These are phyloP conservation scores for Tenualosa ilisha DNA, from an alignment of 2,797 vertebrate species.

Conservation along the genomic window DNA sequence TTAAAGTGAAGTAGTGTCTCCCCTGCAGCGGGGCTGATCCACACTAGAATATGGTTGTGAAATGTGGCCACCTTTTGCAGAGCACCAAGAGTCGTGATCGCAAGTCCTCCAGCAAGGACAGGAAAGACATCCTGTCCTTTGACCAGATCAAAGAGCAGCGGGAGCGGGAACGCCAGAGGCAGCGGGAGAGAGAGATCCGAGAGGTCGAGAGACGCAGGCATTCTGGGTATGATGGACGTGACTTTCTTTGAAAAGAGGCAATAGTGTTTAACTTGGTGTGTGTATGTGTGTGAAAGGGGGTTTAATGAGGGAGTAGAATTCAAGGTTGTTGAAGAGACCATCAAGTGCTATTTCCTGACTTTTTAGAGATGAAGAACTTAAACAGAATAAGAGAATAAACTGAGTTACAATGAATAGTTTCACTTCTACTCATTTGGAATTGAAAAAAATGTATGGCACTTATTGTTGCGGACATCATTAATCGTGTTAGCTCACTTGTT, in stretches of 20 bases:
- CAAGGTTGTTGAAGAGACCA: too few species aligned
- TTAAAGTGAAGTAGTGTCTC: not conserved
- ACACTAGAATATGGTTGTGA: slow-evolving; percentile 12
- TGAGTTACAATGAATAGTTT: too few species aligned
- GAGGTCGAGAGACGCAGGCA: slow-evolving; percentile 88
- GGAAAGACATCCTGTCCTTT: slow-evolving; percentile 93
- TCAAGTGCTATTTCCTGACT: too few species aligned
- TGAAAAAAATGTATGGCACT: too few species aligned
- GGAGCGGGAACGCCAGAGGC: slow-evolving; percentile 90
- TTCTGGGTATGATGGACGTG: slow-evolving; percentile 62
- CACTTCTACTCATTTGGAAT: too few species aligned
- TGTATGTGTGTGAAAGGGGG: too few species aligned
- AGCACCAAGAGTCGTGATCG: slow-evolving; percentile 91
- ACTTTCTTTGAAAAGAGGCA: not conserved
- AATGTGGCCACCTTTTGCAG: slow-evolving; percentile 59
- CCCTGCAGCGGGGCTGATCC: not conserved
- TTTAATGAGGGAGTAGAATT: too few species aligned
- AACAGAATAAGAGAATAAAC: too few species aligned
- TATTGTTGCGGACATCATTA: too few species aligned
- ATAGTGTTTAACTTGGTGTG: not conserved
- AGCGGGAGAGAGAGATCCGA: slow-evolving; percentile 89
- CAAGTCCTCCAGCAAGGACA: slow-evolving; percentile 87
- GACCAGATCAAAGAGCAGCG: slow-evolving; percentile 98
- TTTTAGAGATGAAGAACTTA: not conserved
- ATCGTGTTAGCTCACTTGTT: too few species aligned